phyloP scores from a whole-genome alignment of 2,113 vertebrate species.

The Vireo altiloquus region DNA sequence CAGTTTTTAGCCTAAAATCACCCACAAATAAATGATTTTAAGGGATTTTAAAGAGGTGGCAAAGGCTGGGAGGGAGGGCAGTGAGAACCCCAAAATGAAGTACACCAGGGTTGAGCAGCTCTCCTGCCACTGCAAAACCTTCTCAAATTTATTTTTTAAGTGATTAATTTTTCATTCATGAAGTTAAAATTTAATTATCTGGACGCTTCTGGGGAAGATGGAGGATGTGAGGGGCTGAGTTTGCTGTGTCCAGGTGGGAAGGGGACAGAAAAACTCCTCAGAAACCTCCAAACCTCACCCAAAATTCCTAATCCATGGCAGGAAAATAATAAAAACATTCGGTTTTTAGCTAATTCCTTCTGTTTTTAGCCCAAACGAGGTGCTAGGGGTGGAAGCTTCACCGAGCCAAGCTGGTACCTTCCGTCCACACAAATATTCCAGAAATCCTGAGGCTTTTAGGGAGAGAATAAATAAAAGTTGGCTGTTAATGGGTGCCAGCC shows the following conservation, averaged over 20 bases:
- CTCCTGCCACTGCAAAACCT: background rate
- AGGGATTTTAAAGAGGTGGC: background rate
- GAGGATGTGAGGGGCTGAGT: accelerated
- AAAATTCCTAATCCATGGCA: accelerated
- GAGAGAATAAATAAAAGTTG: background rate
- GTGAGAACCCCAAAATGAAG: accelerated
- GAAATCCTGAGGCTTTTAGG: background rate
- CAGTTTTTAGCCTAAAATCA: background rate
- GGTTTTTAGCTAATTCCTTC: background rate
- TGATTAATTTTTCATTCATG: accelerated
- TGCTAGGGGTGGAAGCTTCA: background rate
- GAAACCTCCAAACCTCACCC: accelerated
- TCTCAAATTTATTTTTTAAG: background rate
- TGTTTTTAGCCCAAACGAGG: background rate
- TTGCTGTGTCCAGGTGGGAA: background rate
- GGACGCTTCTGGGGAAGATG: background rate
- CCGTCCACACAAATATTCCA: background rate
- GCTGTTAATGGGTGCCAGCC: background rate
- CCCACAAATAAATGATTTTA: accelerated
- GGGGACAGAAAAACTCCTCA: background rate
- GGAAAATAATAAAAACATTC: accelerated
- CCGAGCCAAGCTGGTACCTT: background rate
- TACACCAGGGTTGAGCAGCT: background rate
- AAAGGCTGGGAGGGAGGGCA: background rate
- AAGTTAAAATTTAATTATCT: background rate